These are phyloP conservation scores for Spinus olivaceus DNA, from an alignment of 2,797 vertebrate species.

Conservation along the genomic window DNA sequence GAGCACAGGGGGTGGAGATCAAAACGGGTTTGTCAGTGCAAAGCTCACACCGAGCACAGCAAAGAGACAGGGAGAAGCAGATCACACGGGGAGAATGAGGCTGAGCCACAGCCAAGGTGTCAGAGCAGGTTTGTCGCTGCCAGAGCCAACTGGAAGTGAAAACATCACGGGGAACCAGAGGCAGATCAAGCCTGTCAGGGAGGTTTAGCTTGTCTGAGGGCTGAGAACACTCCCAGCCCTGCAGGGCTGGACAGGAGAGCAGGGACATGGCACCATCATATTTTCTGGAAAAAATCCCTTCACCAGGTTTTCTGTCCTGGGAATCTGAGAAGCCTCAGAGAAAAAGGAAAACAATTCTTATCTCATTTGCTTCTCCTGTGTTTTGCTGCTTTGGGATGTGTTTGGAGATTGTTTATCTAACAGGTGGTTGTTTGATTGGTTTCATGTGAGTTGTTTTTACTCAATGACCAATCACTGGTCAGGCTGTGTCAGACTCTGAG, in stretches of 20 bases:
- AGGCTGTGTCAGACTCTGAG: no score
- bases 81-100: not conserved
- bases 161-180: conserved; percentile 74
- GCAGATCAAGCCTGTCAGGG: conserved; percentile 89
- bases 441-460: no score
- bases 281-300: no score
- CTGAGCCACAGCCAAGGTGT: conserved; percentile 79
- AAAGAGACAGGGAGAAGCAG: not conserved
- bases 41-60: not conserved
- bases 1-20: not conserved
- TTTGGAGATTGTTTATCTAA: no score
- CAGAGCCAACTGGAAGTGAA: conserved; percentile 82
- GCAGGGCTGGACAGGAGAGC: conserved; percentile 23
- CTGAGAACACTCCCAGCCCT: not conserved
- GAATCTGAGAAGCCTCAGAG: no score
- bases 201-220: conserved; percentile 83
- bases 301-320: no score
- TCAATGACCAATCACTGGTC: no score
- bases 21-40: conserved; percentile 40
- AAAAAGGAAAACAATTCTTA: no score
- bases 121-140: conserved; percentile 87
- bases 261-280: not conserved
- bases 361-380: no score
- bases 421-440: no score
- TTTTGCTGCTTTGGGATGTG: no score